Evolutionary conservation across 2,888 invertebrate species (phyloP).

Genomic region (Ellobium chinense): DNA sequence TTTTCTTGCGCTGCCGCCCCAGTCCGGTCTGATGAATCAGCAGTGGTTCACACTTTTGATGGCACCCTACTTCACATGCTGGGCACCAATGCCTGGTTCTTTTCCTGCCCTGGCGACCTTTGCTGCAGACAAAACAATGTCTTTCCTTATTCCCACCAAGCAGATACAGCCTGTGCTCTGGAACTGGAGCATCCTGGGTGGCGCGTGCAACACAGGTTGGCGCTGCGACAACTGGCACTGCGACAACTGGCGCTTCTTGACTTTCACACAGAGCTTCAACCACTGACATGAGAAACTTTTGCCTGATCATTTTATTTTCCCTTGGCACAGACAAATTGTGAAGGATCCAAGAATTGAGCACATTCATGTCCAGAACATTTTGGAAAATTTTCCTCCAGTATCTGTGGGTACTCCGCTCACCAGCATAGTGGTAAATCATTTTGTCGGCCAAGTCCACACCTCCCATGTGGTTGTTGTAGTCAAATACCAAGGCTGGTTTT

Average conservation of each 20-base stretch:
- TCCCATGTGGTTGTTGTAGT: conserved; percentile 39
- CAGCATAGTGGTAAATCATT: conserved; percentile 17
- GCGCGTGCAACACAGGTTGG: background rate
- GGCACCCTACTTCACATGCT: conserved; percentile 21
- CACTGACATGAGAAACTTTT: background rate
- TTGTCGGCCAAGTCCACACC: conserved; percentile 39
- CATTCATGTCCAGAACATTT: conserved; percentile 20
- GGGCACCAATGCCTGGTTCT: conserved; percentile 36
- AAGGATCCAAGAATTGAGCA: conserved; percentile 22
- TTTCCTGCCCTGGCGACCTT: background rate
- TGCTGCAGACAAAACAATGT: conserved; percentile 33
- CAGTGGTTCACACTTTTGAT: conserved; percentile 17
- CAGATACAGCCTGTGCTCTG: background rate
- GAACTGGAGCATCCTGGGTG: background rate
- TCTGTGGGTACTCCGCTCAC: conserved; percentile 13
- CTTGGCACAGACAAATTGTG: background rate
- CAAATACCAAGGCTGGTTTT: conserved; percentile 13
- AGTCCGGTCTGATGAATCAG: too few species aligned
- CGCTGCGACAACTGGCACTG: background rate
- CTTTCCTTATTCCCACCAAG: conserved; percentile 28
- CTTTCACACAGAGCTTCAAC: background rate
- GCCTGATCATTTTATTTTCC: background rate
- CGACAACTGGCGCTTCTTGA: background rate
- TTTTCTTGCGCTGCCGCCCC: too few species aligned
- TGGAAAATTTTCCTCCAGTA: conserved; percentile 41